phyloP scores from a whole-genome alignment of 2,113 vertebrate species.

The Manacus vitellinus region DNA sequence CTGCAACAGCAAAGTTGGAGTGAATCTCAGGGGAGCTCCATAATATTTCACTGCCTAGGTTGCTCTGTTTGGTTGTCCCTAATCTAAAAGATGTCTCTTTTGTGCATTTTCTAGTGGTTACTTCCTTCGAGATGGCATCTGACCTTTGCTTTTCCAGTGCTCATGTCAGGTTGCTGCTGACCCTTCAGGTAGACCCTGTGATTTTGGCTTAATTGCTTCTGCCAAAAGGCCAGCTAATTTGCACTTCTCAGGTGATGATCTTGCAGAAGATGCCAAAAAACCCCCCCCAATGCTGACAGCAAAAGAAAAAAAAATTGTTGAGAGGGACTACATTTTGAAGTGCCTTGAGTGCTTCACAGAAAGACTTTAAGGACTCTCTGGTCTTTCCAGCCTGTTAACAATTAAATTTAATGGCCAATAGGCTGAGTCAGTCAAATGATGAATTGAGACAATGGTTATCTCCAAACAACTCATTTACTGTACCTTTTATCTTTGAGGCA shows the following conservation, averaged over 20 bases:
- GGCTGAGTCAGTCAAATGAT: not conserved
- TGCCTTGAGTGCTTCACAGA: not conserved
- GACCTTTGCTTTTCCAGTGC: not conserved
- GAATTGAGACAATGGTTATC: not conserved
- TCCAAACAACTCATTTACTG: not conserved
- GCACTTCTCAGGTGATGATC: not conserved
- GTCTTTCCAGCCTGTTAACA: not conserved
- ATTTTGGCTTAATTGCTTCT: not conserved
- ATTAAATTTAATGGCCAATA: not conserved
- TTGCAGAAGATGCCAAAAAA: not conserved
- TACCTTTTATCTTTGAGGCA: not conserved
- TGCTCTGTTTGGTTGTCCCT: not conserved
- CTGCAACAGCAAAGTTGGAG: not conserved
- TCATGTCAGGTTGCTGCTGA: not conserved
- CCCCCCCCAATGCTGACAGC: not conserved
- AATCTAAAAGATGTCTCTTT: not conserved
- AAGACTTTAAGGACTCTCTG: not conserved
- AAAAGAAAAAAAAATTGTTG: not conserved
- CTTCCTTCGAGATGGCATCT: not conserved
- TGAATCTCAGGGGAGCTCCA: not conserved
- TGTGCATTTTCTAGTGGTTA: not conserved
- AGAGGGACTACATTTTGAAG: not conserved
- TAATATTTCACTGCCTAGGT: not conserved
- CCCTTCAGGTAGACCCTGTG: not conserved
- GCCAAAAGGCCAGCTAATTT: not conserved